A percentile compares a stretch with the other conserved stretches of the same genome.
These are phyloP conservation scores for Caenorhabditis virilis DNA, from an alignment of 2,888 invertebrate genomes.

Conservation along the genomic window DNA sequence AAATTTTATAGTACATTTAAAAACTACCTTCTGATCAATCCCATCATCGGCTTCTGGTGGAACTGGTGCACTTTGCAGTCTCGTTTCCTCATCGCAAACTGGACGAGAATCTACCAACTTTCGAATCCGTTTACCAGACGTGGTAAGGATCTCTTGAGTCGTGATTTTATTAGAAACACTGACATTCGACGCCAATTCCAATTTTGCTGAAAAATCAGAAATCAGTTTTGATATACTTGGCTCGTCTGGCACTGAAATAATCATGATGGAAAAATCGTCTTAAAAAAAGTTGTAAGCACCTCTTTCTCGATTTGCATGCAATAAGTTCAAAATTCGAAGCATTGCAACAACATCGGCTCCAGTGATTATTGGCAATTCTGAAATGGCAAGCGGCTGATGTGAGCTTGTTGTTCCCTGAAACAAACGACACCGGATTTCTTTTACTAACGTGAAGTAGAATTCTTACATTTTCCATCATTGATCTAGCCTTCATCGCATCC, in stretches of 20 bases:
- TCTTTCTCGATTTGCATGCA: background rate
- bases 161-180: slow-evolving; percentile 69
- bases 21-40: background rate
- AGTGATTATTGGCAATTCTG: slow-evolving; percentile 18
- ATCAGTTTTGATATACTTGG: slow-evolving; percentile 1
- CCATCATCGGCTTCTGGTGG: slow-evolving; percentile 21
- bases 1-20: no score
- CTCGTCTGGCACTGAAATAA: no score
- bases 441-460: no score
- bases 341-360: slow-evolving; percentile 12
- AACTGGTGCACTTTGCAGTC: slow-evolving; percentile 43
- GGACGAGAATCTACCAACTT: slow-evolving; percentile 40
- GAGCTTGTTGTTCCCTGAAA: slow-evolving; percentile 12
- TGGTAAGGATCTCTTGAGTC: slow-evolving; percentile 61
- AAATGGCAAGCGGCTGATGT: background rate
- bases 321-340: slow-evolving; percentile 7
- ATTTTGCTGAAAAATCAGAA: slow-evolving; percentile 52
- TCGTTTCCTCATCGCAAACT: slow-evolving; percentile 58
- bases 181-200: slow-evolving; percentile 59
- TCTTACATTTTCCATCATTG: slow-evolving; percentile 13
- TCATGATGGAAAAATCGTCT: no score
- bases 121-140: slow-evolving; percentile 29
- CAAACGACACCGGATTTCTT: slow-evolving; percentile 7
- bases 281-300: no score
- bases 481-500: slow-evolving; percentile 31